These are phyloP conservation scores for Cyrtodaria siliqua DNA, from an alignment of 2,888 invertebrate species.

Conservation along the genomic window DNA sequence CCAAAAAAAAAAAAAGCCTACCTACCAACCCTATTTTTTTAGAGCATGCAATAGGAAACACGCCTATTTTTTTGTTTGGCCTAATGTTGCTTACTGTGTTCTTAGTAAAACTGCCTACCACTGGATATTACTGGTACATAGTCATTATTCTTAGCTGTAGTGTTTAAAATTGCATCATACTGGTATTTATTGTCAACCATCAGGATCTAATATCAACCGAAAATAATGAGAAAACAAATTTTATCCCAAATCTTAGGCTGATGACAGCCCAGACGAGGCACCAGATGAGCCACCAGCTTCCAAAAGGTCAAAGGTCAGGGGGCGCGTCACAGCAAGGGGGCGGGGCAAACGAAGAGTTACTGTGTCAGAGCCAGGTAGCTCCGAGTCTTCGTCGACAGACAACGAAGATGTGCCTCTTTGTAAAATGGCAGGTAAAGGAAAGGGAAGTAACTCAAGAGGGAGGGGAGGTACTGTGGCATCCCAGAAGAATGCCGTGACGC, in stretches of 20 bases:
- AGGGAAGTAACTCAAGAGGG: conserved; percentile 31
- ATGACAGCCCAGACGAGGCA: conserved; percentile 88
- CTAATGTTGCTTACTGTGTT: too few relatives aligned
- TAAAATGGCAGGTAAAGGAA: conserved; percentile 54
- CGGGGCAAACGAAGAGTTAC: conserved; percentile 34
- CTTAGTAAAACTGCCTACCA: too few relatives aligned
- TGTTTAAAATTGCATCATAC: too few relatives aligned
- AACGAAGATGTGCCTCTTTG: conserved; percentile 75
- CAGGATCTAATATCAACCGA: too few relatives aligned
- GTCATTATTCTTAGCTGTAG: too few relatives aligned
- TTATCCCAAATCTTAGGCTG: conserved; percentile 38
- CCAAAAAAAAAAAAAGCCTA: too few relatives aligned
- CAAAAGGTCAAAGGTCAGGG: conserved; percentile 66
- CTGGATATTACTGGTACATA: too few relatives aligned
- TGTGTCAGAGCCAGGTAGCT: conserved; percentile 28
- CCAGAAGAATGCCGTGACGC: conserved; percentile 10
- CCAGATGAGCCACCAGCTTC: conserved; percentile 91
- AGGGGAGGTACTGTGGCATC: conserved; percentile 22
- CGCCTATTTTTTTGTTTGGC: too few relatives aligned
- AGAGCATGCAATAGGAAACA: too few relatives aligned
- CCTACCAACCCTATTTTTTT: too few relatives aligned
- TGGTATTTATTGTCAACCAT: too few relatives aligned
- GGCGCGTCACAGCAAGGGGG: conserved; percentile 60
- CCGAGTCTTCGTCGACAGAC: conserved; percentile 53
- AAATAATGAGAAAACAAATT: too few relatives aligned